These are phyloP conservation scores for Agrilus mali DNA, from an alignment of 2,888 invertebrate genomes.

Conservation along the genomic window DNA sequence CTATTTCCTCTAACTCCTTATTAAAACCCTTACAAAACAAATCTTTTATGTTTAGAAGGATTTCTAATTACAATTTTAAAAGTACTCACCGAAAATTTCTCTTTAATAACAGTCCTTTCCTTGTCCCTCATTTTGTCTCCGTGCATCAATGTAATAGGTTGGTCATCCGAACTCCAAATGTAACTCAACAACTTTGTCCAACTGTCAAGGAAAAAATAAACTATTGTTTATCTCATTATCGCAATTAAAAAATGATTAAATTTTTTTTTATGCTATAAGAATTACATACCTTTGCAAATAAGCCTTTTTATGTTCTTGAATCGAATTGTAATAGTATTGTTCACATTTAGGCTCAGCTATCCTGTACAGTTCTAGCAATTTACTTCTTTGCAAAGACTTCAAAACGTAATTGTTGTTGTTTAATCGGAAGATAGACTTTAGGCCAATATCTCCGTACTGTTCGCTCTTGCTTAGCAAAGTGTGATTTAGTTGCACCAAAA, in stretches of 20 bases:
- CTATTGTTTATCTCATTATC: too few relatives aligned
- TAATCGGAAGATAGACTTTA: constrained; percentile 80
- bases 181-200: constrained; percentile 74
- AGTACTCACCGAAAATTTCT: constrained; percentile 67
- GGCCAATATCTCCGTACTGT: constrained; percentile 73
- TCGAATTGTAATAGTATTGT: constrained; percentile 74
- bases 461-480: constrained; percentile 86
- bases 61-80: background rate
- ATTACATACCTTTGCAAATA: constrained; percentile 48
- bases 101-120: constrained; percentile 75
- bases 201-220: constrained; percentile 35
- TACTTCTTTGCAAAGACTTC: constrained; percentile 80
- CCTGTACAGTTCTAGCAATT: constrained; percentile 67
- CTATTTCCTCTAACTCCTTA: constrained; percentile 87
- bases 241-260: background rate
- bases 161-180: constrained; percentile 57
- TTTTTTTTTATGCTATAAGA: background rate
- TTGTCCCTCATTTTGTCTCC: constrained; percentile 69
- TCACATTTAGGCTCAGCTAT: constrained; percentile 79
- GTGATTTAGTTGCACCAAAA: constrained; percentile 78
- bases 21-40: constrained; percentile 67
- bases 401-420: constrained; percentile 93
- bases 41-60: too few relatives aligned
- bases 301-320: constrained; percentile 66
- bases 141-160: constrained; percentile 40